A percentile compares a stretch with the other conserved stretches of the same genome.
Conservation (phyloP, 1,140 invertebrate genomes). For the Penaeus japonicus region DNA sequence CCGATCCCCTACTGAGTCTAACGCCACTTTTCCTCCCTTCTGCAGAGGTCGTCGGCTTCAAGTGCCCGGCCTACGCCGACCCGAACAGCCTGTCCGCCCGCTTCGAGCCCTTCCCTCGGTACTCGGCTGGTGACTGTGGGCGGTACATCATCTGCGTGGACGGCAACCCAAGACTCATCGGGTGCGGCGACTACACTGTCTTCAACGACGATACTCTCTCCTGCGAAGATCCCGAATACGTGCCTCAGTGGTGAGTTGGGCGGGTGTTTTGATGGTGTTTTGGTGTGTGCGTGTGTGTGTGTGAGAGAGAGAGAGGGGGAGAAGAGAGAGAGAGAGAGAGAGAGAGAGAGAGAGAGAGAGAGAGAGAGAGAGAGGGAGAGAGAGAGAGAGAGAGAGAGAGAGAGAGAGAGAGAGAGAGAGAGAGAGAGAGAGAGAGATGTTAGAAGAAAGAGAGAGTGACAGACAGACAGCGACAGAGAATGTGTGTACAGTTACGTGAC, state of each 20-base stretch:
- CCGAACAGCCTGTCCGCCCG: slow-evolving; percentile 79
- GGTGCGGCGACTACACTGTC: slow-evolving; percentile 84
- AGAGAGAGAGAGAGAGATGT: too few species aligned
- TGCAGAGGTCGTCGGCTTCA: slow-evolving; percentile 68
- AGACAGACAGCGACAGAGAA: too few species aligned
- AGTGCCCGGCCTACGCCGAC: slow-evolving; percentile 78
- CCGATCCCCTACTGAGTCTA: background rate
- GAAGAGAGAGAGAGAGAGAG: too few species aligned
- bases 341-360: too few species aligned
- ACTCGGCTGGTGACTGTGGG: slow-evolving; percentile 80
- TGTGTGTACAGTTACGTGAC: too few species aligned
- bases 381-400: too few species aligned
- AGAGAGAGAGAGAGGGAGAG: too few species aligned
- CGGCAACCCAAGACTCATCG: slow-evolving; percentile 82
- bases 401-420: too few species aligned
- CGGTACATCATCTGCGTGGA: slow-evolving; percentile 86
- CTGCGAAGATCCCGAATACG: slow-evolving; percentile 82
- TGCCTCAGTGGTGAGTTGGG: slow-evolving; percentile 69
- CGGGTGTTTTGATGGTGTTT: background rate
- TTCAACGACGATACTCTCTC: slow-evolving; percentile 83
- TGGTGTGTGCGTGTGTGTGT: too few species aligned
- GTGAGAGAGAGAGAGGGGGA: too few species aligned
- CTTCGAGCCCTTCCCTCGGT: slow-evolving; percentile 91
- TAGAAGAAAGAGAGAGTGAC: too few species aligned
- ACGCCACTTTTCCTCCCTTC: background rate